These are phyloP conservation scores for Eugnorisma glareosa DNA, from an alignment of 2,888 invertebrate species.

Conservation along the genomic window DNA sequence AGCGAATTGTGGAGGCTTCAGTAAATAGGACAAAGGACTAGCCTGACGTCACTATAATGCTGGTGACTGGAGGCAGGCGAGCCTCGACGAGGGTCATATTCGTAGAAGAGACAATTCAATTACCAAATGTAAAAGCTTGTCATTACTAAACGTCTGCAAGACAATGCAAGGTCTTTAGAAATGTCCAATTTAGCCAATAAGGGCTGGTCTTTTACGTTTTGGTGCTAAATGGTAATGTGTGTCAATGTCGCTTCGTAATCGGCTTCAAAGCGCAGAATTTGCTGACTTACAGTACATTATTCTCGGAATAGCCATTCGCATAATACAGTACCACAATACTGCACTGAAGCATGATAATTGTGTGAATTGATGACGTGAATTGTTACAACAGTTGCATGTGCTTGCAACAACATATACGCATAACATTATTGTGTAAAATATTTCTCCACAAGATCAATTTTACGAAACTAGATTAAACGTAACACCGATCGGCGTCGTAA, in stretches of 20 bases:
- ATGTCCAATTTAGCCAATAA: slow-evolving; percentile 16
- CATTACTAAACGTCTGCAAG: slow-evolving; percentile 5
- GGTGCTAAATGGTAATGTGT: slow-evolving; percentile 18
- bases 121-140: slow-evolving; percentile 41
- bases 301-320: slow-evolving; percentile 36
- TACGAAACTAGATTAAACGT: slow-evolving; percentile 57
- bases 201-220: slow-evolving; percentile 20
- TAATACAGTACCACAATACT: slow-evolving; percentile 42
- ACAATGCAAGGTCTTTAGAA: slow-evolving; percentile 21
- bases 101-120: slow-evolving; percentile 45
- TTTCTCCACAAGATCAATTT: slow-evolving; percentile 55
- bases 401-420: slow-evolving; percentile 33
- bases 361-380: slow-evolving; percentile 72
- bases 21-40: slow-evolving; percentile 51
- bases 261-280: slow-evolving; percentile 19
- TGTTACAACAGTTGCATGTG: slow-evolving; percentile 64
- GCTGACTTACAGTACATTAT: slow-evolving; percentile 44
- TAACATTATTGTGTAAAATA: slow-evolving; percentile 61
- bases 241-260: slow-evolving; percentile 37
- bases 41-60: slow-evolving; percentile 52
- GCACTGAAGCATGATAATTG: slow-evolving; percentile 58
- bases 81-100: slow-evolving; percentile 30
- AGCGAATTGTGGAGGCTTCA: slow-evolving; percentile 52
- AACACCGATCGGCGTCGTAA: slow-evolving; percentile 53
- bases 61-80: slow-evolving; percentile 28